Conservation (phyloP, 2,888 invertebrate genomes). For the Aleiodes alternator region DNA sequence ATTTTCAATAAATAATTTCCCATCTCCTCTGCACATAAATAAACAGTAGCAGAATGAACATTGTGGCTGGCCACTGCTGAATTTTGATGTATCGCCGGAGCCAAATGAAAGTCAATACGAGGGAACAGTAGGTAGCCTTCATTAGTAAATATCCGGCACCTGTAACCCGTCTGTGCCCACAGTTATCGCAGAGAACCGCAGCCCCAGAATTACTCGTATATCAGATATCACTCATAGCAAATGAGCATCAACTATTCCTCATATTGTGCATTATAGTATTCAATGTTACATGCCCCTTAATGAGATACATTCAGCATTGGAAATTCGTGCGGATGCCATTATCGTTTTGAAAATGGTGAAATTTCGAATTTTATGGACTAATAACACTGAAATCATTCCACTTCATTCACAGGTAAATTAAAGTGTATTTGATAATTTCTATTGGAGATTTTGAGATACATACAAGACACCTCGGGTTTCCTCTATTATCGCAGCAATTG, state of each 20-base stretch:
- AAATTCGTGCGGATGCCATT: too few species aligned
- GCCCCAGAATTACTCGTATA: conserved; percentile 25
- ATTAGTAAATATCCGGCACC: conserved; percentile 35
- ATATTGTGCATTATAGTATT: conserved; percentile 28
- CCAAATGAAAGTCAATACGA: conserved; percentile 21
- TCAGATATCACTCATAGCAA: conserved; percentile 23
- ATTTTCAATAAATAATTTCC: too few species aligned
- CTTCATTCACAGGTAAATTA: not conserved
- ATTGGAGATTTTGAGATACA: conserved; percentile 36
- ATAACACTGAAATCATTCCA: too few species aligned
- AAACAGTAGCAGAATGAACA: not conserved
- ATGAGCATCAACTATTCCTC: conserved; percentile 13
- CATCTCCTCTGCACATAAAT: too few species aligned
- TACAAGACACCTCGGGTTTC: conserved; percentile 29
- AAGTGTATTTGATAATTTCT: conserved; percentile 42
- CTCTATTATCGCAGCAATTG: conserved; percentile 40
- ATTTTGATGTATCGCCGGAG: not conserved
- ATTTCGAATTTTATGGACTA: too few species aligned
- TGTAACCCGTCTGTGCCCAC: conserved; percentile 8
- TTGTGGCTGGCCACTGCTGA: conserved; percentile 14
- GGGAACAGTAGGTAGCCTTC: conserved; percentile 6
- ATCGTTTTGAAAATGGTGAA: too few species aligned
- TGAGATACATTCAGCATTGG: too few species aligned
- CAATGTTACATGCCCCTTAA: not conserved
- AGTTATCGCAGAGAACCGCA: conserved; percentile 32